phyloP scores from a whole-genome alignment of 1,140 invertebrate genomes.

The Listronotus oregonensis region DNA sequence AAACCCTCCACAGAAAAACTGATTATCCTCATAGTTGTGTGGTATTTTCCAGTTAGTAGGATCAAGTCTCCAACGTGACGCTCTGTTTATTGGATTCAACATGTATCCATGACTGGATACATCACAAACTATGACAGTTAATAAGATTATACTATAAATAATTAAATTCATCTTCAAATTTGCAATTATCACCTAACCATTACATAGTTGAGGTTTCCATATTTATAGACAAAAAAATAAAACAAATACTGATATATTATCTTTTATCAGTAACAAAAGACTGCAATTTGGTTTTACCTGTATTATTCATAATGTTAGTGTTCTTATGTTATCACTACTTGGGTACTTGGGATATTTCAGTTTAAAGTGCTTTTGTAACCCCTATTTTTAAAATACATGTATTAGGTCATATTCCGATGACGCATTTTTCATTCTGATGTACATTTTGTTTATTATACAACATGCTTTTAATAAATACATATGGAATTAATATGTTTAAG shows the following conservation, averaged over 20 bases:
- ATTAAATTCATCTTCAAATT: constrained; percentile 2
- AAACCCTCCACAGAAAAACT: constrained; percentile 70
- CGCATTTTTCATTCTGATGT: no score
- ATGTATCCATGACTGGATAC: constrained; percentile 70
- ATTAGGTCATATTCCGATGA: no score
- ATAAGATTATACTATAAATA: not conserved
- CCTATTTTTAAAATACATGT: no score
- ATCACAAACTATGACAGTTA: not conserved
- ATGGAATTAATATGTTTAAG: no score
- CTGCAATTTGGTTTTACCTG: not conserved
- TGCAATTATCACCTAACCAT: not conserved
- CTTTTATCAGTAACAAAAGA: not conserved
- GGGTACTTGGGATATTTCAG: no score
- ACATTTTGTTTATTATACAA: no score
- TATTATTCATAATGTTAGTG: no score
- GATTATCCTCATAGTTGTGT: constrained; percentile 68
- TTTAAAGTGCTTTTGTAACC: no score
- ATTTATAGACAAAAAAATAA: not conserved
- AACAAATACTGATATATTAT: not conserved
- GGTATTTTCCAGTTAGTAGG: constrained; percentile 57
- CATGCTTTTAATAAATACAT: no score
- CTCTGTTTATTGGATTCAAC: constrained; percentile 69
- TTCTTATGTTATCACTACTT: no score
- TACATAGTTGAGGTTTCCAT: not conserved
- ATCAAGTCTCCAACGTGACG: constrained; percentile 68